phyloP scores from a whole-genome alignment of 2,797 vertebrate species.

The Luscinia megarhynchos region DNA sequence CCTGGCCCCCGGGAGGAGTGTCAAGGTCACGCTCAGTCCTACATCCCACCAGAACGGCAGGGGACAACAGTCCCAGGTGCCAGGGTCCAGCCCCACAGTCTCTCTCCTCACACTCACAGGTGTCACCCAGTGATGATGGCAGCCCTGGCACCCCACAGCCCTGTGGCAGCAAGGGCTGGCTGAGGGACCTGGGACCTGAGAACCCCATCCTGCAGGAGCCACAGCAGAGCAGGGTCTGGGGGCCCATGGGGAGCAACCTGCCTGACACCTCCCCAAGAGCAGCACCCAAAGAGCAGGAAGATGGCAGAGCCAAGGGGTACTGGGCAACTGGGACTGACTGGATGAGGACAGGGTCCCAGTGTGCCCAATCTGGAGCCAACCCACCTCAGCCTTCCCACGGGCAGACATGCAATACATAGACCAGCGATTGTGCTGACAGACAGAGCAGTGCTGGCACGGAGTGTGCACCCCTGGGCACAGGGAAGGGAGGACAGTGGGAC shows the following conservation, averaged over 20 bases:
- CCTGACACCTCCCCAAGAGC: rapidly evolving
- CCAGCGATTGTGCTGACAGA: background rate
- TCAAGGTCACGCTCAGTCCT: constrained; percentile 78
- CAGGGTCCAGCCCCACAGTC: rapidly evolving
- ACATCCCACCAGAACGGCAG: rapidly evolving
- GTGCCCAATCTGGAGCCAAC: background rate
- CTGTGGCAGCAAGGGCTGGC: background rate
- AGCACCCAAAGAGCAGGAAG: background rate
- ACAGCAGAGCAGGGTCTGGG: rapidly evolving
- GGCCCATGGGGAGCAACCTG: background rate
- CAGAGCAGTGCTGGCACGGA: background rate
- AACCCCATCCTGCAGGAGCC: background rate
- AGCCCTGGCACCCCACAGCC: background rate
- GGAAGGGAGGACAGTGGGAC: background rate
- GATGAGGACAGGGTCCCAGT: background rate
- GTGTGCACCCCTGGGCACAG: background rate
- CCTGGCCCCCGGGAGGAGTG: background rate
- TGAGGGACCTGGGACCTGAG: background rate
- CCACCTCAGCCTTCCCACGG: background rate
- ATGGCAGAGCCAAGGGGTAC: background rate
- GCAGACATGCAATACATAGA: rapidly evolving
- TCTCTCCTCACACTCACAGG: background rate
- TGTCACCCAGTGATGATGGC: rapidly evolving
- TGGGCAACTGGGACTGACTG: background rate
- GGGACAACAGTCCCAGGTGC: background rate